Evolutionary conservation across 2,797 vertebrate genomes (phyloP).

Genomic region (Mallotus villosus): DNA sequence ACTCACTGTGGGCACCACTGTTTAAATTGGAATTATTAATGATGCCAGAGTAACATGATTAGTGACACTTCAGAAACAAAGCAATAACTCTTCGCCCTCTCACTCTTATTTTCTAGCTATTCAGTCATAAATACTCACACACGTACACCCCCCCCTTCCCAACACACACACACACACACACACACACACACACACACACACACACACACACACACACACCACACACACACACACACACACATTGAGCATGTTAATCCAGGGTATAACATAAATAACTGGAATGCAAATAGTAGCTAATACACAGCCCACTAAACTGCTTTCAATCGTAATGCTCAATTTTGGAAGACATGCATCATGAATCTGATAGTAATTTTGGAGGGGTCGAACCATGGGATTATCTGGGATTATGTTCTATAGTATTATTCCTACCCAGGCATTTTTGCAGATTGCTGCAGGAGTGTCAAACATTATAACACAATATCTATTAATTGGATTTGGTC

Average conservation of each 20-base stretch:
- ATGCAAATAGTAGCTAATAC: too few species aligned
- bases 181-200: neutral
- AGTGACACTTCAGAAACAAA: conserved; percentile 36
- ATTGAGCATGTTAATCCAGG: neutral
- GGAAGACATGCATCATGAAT: too few species aligned
- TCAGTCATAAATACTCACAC: neutral
- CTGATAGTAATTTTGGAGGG: neutral
- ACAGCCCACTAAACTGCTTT: too few species aligned
- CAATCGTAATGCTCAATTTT: too few species aligned
- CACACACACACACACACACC: neutral
- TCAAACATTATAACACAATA: neutral
- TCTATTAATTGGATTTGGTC: conserved; percentile 1
- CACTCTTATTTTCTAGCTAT: neutral
- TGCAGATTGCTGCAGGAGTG: conserved; percentile 8
- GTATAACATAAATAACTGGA: neutral
- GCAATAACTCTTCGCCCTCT: conserved; percentile 9
- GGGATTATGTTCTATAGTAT: neutral
- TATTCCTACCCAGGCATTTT: neutral
- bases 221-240: neutral
- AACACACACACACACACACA: neutral
- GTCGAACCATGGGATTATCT: neutral
- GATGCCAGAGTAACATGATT: conserved; percentile 47
- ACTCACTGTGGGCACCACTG: conserved; percentile 55
- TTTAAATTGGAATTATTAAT: conserved; percentile 69
- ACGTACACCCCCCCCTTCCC: neutral